Evolutionary conservation across 2,797 vertebrate species (phyloP), one percentile per base, ranked within the genome.

Genomic region (Chrosomus eos): DNA sequence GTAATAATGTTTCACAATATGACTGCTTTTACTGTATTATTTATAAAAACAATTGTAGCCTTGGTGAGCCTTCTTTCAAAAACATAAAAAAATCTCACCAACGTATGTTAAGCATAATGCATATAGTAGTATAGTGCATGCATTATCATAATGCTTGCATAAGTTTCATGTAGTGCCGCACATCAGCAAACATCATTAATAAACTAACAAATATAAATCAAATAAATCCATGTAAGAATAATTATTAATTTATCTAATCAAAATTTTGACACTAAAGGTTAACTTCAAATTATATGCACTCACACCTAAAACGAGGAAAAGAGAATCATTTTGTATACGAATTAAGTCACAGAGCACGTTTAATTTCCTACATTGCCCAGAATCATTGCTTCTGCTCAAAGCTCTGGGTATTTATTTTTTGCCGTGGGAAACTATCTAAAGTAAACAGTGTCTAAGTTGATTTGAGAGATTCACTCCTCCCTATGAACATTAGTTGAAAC

Each of bases 371-470:
- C 3, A 73, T 45, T 64, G 2, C 16, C 21, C 26, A 28, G 62
- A 78, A 79, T 79, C 9, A n/a, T 7, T 72, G 40, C 36, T 84
- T 66, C 77, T 82, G 60, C 62, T 80, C 43, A 58, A 81, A 71
- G 71, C 89, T 76, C 88, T 81, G 87, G 89, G 88, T 89, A 89
- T 89, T 91, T 86, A 43, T 83, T 79, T 80, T 79, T 80, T 51
- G 58, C 90, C 87, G 51, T 90, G 90, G 91, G 90, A 93, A 93
- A 86, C 86, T 88, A 90, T 68, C 84, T 87, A 31, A 80, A 90
- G 92, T 94, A 94, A 94, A 94, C 91, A 93, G 88, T 92, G 93
- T 94, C 93, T 93, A 92, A 89, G 91, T 91, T 93, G 92, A 94
- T 94, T 94, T 84, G 51, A 94, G 85, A 88, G 81, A 70, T 75